These are phyloP conservation scores for Eciton burchellii DNA, from an alignment of 1,140 invertebrate genomes.

Conservation along the genomic window DNA sequence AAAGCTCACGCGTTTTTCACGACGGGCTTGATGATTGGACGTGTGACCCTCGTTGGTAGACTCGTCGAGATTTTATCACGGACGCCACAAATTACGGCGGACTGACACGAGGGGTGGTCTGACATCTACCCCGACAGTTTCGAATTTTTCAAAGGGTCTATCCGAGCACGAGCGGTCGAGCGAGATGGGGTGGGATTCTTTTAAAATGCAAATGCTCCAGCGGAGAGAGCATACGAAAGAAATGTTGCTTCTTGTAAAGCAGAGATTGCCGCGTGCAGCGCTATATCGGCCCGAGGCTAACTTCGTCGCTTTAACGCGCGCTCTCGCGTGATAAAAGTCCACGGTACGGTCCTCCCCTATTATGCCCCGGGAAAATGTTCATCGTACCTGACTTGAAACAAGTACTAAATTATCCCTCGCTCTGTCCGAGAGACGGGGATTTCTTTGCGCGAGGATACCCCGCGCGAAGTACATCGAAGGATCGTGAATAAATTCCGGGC, in stretches of 20 bases:
- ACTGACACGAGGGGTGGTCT: conserved; percentile 73
- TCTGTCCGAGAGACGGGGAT: conserved; percentile 12
- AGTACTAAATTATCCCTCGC: conserved; percentile 60
- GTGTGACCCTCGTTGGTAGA: conserved; percentile 40
- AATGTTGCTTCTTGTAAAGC: conserved; percentile 76
- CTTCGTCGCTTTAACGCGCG: conserved; percentile 61
- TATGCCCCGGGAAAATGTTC: conserved; percentile 50
- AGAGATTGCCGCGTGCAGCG: conserved; percentile 70
- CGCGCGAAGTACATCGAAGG: conserved; percentile 41
- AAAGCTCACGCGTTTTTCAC: conserved; percentile 8
- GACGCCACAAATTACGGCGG: conserved; percentile 68
- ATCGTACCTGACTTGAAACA: conserved; percentile 59
- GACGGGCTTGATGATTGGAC: conserved; percentile 28
- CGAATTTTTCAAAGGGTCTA: conserved; percentile 79
- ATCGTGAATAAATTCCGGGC: conserved; percentile 51
- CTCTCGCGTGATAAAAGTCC: conserved; percentile 62
- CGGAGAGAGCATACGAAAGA: conserved; percentile 73
- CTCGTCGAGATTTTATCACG: conserved; percentile 60
- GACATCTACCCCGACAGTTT: conserved; percentile 77
- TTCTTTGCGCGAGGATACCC: conserved; percentile 55
- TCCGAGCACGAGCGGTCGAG: conserved; percentile 10
- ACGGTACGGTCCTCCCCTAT: conserved; percentile 46
- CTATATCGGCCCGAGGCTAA: conserved; percentile 57
- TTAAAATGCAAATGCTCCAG: conserved; percentile 82
- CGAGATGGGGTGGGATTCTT: conserved; percentile 73